These are phyloP conservation scores for Caenorhabditis uteleia DNA, from an alignment of 2,888 invertebrate species.

Conservation along the genomic window DNA sequence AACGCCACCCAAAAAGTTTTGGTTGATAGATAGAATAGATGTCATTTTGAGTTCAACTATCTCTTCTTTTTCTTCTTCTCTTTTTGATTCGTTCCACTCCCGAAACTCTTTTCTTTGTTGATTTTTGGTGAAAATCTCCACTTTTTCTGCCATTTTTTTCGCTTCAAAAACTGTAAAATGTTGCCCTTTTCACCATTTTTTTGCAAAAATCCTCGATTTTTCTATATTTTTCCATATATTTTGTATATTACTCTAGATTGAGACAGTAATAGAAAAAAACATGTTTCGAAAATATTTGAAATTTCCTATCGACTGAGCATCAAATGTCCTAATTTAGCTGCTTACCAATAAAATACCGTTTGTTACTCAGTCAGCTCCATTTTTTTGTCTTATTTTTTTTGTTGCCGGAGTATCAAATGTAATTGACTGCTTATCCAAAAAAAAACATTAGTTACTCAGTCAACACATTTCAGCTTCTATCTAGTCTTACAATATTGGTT, in stretches of 20 bases:
- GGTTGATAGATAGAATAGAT: not conserved
- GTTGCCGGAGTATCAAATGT: too few relatives aligned
- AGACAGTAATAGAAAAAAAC: too few relatives aligned
- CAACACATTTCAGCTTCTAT: too few relatives aligned
- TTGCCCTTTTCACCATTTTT: conserved; percentile 18
- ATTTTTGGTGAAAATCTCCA: conserved; percentile 4
- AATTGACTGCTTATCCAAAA: too few relatives aligned
- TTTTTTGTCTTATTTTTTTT: too few relatives aligned
- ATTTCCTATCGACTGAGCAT: too few relatives aligned
- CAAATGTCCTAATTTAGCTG: too few relatives aligned
- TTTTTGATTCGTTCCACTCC: conserved; percentile 6
- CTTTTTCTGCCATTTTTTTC: conserved; percentile 1
- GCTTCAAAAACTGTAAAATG: conserved; percentile 35
- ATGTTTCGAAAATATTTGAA: too few relatives aligned
- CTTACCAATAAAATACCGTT: too few relatives aligned
- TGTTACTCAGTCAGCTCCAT: too few relatives aligned
- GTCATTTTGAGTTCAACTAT: not conserved
- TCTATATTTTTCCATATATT: not conserved
- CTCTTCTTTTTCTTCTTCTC: not conserved
- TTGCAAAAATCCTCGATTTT: not conserved
- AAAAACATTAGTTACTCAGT: too few relatives aligned
- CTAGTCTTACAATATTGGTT: too few relatives aligned
- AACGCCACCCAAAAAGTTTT: not conserved
- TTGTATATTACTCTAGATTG: not conserved
- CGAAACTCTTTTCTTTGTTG: conserved; percentile 4